A percentile compares a stretch with the other conserved stretches of the same genome.
Evolutionary conservation across 2,888 invertebrate species (phyloP).

Genomic region (Temnothorax ravouxi): DNA sequence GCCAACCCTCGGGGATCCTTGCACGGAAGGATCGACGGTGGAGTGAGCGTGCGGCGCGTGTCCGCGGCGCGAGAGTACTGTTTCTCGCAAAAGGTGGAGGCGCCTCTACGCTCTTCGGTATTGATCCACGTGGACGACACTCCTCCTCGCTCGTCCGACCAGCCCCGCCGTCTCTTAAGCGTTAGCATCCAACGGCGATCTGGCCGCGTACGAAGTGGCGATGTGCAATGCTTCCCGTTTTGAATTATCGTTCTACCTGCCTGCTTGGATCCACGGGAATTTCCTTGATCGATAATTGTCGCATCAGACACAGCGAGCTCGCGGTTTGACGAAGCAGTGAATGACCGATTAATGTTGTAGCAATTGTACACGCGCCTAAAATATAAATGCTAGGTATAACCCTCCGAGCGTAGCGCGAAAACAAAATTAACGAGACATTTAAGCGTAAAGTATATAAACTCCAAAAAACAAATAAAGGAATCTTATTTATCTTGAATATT

Average conservation of each 20-base stretch:
- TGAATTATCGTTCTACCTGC: neutral
- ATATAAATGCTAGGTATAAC: neutral
- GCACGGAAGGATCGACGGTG: slow-evolving; percentile 52
- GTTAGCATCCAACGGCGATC: slow-evolving; percentile 44
- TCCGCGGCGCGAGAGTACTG: slow-evolving; percentile 83
- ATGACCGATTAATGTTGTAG: slow-evolving; percentile 11
- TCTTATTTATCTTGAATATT: neutral
- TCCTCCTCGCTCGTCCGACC: slow-evolving; percentile 60
- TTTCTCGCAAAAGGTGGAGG: slow-evolving; percentile 74
- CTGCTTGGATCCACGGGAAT: neutral
- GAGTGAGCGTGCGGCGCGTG: slow-evolving; percentile 78
- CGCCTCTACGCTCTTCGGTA: slow-evolving; percentile 78
- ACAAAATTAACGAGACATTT: neutral
- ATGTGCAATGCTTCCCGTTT: neutral
- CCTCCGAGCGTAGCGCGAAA: neutral
- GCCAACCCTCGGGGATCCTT: slow-evolving; percentile 34
- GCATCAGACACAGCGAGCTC: too few species aligned
- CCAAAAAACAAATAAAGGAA: neutral
- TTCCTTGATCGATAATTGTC: neutral
- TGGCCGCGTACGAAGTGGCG: neutral
- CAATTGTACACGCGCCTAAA: neutral
- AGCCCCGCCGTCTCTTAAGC: slow-evolving; percentile 48
- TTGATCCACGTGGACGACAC: slow-evolving; percentile 79
- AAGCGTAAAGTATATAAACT: neutral
- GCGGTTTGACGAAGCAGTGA: slow-evolving; percentile 5